Conservation (phyloP, 2,797 vertebrate species). For the Gila robusta region DNA sequence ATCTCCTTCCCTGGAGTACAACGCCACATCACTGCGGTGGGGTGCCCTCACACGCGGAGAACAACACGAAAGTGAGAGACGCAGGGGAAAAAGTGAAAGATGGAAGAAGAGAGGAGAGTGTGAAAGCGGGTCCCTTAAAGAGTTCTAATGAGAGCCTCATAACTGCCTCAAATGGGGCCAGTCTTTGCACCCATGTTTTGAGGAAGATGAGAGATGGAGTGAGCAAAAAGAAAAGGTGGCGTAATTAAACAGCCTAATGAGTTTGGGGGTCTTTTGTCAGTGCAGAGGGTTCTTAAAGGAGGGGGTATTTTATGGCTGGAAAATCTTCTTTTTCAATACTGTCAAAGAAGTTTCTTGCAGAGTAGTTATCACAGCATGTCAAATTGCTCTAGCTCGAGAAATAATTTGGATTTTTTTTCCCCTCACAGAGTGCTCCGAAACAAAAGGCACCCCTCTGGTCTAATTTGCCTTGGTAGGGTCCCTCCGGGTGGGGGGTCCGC, state of each 20-base stretch:
- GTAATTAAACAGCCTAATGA: constrained; percentile 99
- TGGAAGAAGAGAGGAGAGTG: constrained; percentile 58
- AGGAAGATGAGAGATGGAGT: constrained; percentile 71
- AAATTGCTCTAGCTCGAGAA: constrained; percentile 97
- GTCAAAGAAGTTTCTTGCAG: constrained; percentile 97
- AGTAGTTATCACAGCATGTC: constrained; percentile 99
- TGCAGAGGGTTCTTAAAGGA: constrained; percentile 79
- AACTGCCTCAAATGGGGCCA: constrained; percentile 72
- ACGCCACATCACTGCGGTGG: constrained; percentile 64
- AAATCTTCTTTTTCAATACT: constrained; percentile 94
- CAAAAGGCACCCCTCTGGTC: constrained; percentile 86
- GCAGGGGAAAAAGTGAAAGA: constrained; percentile 59
- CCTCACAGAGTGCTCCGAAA: constrained; percentile 85
- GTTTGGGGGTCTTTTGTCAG: constrained; percentile 92
- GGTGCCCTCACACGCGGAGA: constrained; percentile 66
- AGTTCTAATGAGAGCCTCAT: constrained; percentile 64
- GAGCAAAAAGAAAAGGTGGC: constrained; percentile 78
- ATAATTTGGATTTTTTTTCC: constrained; percentile 90
- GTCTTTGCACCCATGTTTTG: constrained; percentile 82
- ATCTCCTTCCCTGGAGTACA: constrained; percentile 69
- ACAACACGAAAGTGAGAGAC: constrained; percentile 59
- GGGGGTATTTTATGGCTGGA: constrained; percentile 84
- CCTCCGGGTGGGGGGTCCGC: constrained; percentile 83
- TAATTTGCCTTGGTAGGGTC: constrained; percentile 87
- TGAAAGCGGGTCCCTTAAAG: constrained; percentile 57